Evolutionary conservation across 2,888 invertebrate genomes (phyloP).

Genomic region (Drosophila vallismaia): DNA sequence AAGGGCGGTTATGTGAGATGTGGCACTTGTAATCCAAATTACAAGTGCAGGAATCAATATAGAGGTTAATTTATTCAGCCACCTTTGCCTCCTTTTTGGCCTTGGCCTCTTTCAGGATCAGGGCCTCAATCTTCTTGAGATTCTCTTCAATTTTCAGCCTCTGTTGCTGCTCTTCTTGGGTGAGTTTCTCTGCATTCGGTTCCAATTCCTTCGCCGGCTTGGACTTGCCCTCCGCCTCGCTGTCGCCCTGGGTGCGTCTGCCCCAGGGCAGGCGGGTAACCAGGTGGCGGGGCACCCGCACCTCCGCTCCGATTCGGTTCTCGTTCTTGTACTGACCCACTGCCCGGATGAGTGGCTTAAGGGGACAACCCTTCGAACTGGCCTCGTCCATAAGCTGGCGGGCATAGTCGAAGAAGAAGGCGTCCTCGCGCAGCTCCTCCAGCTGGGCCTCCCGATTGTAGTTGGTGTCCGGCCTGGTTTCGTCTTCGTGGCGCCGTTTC

Average conservation of each 20-base stretch:
- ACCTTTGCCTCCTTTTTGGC: constrained; percentile 6
- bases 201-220: constrained; percentile 5
- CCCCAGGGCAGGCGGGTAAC: constrained; percentile 77
- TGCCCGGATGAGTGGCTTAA: constrained; percentile 72
- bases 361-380: constrained; percentile 63
- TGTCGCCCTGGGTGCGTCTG: constrained; percentile 64
- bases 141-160: constrained; percentile 44
- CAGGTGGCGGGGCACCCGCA: constrained; percentile 73
- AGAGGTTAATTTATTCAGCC: not conserved
- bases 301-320: constrained; percentile 73
- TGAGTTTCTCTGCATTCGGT: constrained; percentile 17
- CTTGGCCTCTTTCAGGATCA: constrained; percentile 44
- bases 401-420: constrained; percentile 64
- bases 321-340: constrained; percentile 72
- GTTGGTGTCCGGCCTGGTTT: constrained; percentile 63
- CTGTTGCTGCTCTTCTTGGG: constrained; percentile 43
- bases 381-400: constrained; percentile 66
- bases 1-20: not conserved
- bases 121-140: constrained; percentile 54
- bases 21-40: not conserved
- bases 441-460: constrained; percentile 65
- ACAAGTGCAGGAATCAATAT: not conserved
- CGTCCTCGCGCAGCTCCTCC: constrained; percentile 68
- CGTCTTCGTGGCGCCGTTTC: constrained; percentile 59
- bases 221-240: constrained; percentile 41